These are phyloP conservation scores for Ramphastos sulfuratus DNA, from an alignment of 2,113 vertebrate species.

Conservation along the genomic window DNA sequence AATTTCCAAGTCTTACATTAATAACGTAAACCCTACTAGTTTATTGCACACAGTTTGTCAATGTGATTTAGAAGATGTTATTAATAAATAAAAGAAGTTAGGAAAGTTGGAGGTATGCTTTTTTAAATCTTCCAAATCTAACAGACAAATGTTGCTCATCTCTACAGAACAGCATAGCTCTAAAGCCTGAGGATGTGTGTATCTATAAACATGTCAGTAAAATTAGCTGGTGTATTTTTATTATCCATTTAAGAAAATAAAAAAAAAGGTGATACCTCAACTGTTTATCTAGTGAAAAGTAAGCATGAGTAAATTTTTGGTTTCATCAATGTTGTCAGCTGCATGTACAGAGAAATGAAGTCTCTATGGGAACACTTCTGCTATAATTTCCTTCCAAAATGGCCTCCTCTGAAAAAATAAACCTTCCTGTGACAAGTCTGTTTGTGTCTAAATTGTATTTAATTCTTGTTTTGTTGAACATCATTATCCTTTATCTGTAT, in stretches of 20 bases:
- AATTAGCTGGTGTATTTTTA: not conserved
- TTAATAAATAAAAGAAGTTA: not conserved
- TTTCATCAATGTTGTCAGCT: not conserved
- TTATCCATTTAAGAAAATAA: not conserved
- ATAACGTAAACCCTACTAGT: not conserved
- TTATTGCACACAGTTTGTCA: not conserved
- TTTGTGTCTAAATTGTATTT: not conserved
- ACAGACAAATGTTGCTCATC: not conserved
- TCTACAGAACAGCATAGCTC: not conserved
- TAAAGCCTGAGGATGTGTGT: not conserved
- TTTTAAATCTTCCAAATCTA: not conserved
- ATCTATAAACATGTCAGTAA: not conserved
- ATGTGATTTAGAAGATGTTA: not conserved
- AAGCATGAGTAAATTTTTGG: not conserved
- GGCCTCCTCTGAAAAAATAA: not conserved
- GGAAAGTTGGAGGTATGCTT: not conserved
- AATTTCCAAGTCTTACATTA: not conserved
- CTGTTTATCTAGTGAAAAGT: not conserved
- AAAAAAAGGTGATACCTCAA: not conserved
- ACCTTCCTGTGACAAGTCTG: not conserved
- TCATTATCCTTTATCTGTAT: not conserved
- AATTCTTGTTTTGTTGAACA: not conserved
- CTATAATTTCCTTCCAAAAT: not conserved
- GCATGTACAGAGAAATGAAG: not conserved
- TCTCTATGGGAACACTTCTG: not conserved